Evolutionary conservation across 2,113 vertebrate species (phyloP).

Genomic region (Oxyruncus cristatus): DNA sequence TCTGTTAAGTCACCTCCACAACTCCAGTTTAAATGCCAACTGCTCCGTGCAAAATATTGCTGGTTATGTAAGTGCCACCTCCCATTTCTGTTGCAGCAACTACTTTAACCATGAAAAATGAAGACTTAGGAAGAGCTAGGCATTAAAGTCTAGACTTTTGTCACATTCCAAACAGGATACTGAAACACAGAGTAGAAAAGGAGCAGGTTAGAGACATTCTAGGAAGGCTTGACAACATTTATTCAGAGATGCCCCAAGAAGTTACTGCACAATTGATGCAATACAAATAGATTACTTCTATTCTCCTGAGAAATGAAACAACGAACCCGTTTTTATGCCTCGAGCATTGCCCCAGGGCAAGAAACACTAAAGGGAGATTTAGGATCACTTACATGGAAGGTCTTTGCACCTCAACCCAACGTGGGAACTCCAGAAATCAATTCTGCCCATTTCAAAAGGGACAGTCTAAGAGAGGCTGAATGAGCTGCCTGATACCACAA

Average conservation of each 20-base stretch:
- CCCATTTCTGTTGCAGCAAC: neutral
- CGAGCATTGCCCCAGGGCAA: neutral
- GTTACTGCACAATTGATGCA: accelerated
- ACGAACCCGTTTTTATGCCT: neutral
- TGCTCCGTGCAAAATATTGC: neutral
- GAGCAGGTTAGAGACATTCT: neutral
- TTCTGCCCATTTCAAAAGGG: neutral
- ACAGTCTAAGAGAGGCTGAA: neutral
- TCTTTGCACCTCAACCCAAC: neutral
- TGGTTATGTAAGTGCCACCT: neutral
- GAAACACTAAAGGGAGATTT: neutral
- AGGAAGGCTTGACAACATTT: neutral
- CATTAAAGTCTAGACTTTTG: neutral
- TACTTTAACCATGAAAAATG: neutral
- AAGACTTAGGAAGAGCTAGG: neutral
- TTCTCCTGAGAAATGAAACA: neutral
- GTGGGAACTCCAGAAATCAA: neutral
- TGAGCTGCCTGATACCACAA: neutral
- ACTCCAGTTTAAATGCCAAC: neutral
- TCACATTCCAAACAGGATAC: neutral
- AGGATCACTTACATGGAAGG: neutral
- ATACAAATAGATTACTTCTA: neutral
- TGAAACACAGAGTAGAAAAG: neutral
- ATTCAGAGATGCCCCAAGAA: neutral
- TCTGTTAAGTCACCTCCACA: neutral